These are phyloP conservation scores for Natrix natrix DNA, from an alignment of 2,797 vertebrate genomes.

Conservation along the genomic window DNA sequence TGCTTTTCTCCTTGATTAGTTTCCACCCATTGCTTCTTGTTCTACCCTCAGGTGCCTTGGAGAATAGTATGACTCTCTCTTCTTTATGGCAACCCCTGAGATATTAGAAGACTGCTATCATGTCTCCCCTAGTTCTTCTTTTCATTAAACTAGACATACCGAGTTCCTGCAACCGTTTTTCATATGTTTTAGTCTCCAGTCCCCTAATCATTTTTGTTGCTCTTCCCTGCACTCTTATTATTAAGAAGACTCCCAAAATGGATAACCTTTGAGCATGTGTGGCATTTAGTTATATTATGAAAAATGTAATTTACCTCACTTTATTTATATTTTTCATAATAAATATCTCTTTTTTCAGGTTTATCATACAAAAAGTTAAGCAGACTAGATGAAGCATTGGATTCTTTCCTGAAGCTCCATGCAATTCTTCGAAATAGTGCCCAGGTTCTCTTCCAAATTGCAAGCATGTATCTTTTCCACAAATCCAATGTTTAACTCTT, in stretches of 20 bases:
- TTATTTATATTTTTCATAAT: background rate
- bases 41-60: no score
- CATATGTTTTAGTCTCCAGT: no score
- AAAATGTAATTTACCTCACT: background rate
- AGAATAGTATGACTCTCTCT: no score
- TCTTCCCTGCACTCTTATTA: no score
- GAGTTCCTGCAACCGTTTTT: no score
- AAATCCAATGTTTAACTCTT: background rate
- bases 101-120: no score
- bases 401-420: slow-evolving; percentile 95
- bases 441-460: slow-evolving; percentile 92
- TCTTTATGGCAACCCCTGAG: no score
- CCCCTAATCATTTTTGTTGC: no score
- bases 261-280: background rate
- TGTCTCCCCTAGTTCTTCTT: no score
- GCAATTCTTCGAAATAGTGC: slow-evolving; percentile 90
- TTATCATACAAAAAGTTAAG: slow-evolving; percentile 87
- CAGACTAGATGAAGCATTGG: slow-evolving; percentile 87
- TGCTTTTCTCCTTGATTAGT: no score
- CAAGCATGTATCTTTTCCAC: slow-evolving; percentile 85
- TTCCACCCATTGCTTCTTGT: no score
- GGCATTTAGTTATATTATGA: background rate
- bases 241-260: background rate
- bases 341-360: slow-evolving; percentile 70
- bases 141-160: no score